Base-by-base conservation (phyloP, 2,113 vertebrate species). In the Alaudala cheleensis region DNA sequence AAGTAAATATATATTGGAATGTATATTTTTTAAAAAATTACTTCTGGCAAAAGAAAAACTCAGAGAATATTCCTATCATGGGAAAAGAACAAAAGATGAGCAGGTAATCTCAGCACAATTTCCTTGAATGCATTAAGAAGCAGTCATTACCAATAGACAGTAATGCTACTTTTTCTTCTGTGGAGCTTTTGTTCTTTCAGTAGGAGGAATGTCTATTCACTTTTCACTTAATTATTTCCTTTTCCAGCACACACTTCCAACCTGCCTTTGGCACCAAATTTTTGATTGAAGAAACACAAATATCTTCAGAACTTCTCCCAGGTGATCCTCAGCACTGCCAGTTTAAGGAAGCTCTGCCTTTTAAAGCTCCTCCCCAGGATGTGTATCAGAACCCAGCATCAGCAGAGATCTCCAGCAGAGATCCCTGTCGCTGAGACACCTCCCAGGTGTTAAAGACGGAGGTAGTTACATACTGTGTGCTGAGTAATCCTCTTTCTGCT, bases 341-440 rank as follows among this genome's bases (percentile, higher is more conserved):
- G 17, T 44, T 60, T 53, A 58, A 81, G 61, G 64, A 78, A 78
- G 18, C 19, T 40, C 34, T 56, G 20, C 34, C 45, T 70, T 22
- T 33, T 0, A 4, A 53, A 72, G 19, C 19, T 54, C 37, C 0
- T 0, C 26, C 19, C 60, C 16, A 16, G 39, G 24, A 51, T 1
- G 0, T 9, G 24, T 33, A 19, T 54, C 77, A 88, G 49, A 89
- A 13, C 16, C 24, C 62, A 67, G n/a, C 60, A 74, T 12, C 31
- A 53, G 50, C 34, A 62, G 21, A 37, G 37, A 37, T 37, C 42
- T 77, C 34, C 67, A 47, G 64, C 24, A 33, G 17, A 82, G 61
- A 37, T 5, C 5, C 12, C n/a, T 22, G 22, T 22, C 16, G 11
- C 49, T 23, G 29, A 62, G 31, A 53, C 18, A 17, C 8, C 17